Evolutionary conservation across 2,113 vertebrate genomes (phyloP).

Genomic region (Ahaetulla prasina): DNA sequence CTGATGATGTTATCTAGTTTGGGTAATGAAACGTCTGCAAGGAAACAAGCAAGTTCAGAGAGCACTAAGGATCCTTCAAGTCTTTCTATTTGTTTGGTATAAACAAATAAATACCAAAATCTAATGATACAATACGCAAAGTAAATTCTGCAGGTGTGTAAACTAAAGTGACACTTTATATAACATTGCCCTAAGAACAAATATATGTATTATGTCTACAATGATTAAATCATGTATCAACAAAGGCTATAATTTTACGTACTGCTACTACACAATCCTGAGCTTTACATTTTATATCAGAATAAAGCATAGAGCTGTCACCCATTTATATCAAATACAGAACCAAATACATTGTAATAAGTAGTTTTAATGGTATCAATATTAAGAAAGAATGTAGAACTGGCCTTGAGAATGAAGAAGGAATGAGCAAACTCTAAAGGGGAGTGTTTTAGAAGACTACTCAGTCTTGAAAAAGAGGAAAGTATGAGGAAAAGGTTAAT

Average conservation of each 20-base stretch:
- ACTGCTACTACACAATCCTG: neutral
- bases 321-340: neutral
- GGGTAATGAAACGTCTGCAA: no score
- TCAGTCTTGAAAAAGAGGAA: neutral
- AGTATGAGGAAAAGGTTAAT: neutral
- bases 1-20: no score
- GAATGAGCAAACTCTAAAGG: neutral
- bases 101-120: neutral
- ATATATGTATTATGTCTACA: neutral
- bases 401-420: neutral
- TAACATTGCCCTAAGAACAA: neutral
- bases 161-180: neutral
- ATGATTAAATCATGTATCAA: neutral
- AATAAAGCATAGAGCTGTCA: no score
- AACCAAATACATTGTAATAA: neutral
- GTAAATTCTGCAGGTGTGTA: neutral
- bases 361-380: neutral
- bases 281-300: neutral
- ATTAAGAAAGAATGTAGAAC: neutral
- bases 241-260: neutral
- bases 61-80: no score
- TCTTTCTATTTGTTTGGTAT: neutral
- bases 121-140: neutral
- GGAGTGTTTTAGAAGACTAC: neutral
- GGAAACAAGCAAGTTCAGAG: no score